Base-by-base conservation (phyloP, 2,888 invertebrate genomes). In the Latheticus oryzae region DNA sequence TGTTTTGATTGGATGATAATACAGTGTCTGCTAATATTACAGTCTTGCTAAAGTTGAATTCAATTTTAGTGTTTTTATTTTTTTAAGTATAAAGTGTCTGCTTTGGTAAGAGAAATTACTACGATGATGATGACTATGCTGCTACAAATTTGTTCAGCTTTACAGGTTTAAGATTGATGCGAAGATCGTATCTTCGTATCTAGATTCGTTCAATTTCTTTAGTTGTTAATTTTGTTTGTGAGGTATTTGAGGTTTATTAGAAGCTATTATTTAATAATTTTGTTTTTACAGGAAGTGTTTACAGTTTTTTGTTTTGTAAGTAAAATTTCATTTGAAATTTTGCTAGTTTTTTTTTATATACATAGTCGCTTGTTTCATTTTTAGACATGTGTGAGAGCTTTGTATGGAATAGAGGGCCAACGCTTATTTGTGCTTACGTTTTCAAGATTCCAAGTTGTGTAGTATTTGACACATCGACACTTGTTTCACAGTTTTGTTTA, bases 331-430 rank as follows among this genome's bases (percentile, higher is more conserved):
- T 52, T 42, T 32, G 21, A 33, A 26, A 3, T 7, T 52, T 21
- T 26, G 52, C 42, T 52, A 26, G 52, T 42, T 52, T 42, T 52
- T n/a, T 15, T 24, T 40, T 32, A 5, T n/a, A 23, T 38, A 5
- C n/a, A n/a, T n/a, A n/a, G n/a, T 38, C 3, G 5, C 12, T 45
- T 47, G 5, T 33, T 43, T 12, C 9, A 11, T 15, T n/a, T 32
- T 35, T 13, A 15, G 2, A 16, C n/a, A 16, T 48, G 50, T 28
- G 26, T 28, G 38, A 12, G 38, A 50, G 8, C 37, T 16, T 50
- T 35, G 45, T 53, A 35, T 52, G 52, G 53, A 53, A 45, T 53
- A 40, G 28, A 50, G 50, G 50, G 37, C 50, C 38, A 50, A 50
- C 38, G 38, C 50, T 50, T 37, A 16, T 50, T 37, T 50, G 50